Evolutionary conservation across 2,888 invertebrate genomes (phyloP), one percentile per base, ranked within the genome.

Genomic region (Cheilosia urbana): DNA sequence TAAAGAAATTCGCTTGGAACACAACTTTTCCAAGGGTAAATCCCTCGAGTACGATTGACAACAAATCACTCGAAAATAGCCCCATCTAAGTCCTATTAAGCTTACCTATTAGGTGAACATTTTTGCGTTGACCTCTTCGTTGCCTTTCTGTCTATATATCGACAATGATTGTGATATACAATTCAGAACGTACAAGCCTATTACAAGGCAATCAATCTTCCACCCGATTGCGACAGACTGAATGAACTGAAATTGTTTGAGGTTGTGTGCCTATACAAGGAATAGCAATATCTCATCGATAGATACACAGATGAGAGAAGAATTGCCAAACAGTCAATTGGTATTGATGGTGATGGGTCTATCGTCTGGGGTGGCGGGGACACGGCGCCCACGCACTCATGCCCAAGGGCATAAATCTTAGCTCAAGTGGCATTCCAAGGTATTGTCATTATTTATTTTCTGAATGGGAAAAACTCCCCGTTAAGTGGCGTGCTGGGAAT

Each of bases 161-260:
- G 60, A 42, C 66, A 53, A 68, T 62, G 75, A 58, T 72, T 73
- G 72, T 81, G 85, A 85, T 85, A 85, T 71, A 85, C 81, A 85
- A 85, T 85, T 85, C 85, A 85, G 63, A 58, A 77, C 81, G 81
- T 85, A 81, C 81, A 85, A 81, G 85, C 85, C 85, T 85, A 85
- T 85, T 85, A 85, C 85, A 85, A 81, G 85, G 76, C 81, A 77
- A 85, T 85, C 85, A 85, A 85, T 85, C 85, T 85, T 85, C 76
- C 81, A 57, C 34, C 66, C 68, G 76, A 81, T 71, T 85, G 66
- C 75, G 17, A 40, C 49, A 21, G 55, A 53, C 71, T 17, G 79
- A 75, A 75, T 55, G 69, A 79, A 75, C 75, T 53, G 60, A 69
- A 58, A 77, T 75, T 84, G 84, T 76, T 76, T 80, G 75, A 84